Conservation (phyloP, 2,797 vertebrate species). For the Sebastolobus altivelis region DNA sequence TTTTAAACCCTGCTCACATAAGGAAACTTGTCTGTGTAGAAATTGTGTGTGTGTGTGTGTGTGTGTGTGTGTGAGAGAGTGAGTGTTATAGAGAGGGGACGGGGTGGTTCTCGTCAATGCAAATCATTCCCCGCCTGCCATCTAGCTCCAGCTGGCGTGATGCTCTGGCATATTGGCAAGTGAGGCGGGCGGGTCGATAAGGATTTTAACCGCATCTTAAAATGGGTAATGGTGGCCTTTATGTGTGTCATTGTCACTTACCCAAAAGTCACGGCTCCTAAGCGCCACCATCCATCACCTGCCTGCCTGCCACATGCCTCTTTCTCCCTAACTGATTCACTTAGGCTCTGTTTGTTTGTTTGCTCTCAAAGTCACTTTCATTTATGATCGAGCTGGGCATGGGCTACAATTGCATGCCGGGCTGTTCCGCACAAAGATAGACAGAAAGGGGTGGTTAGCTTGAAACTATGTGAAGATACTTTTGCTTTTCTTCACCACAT, state of each 20-base stretch:
- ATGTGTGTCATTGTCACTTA: constrained; percentile 87
- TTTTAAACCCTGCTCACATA: constrained; percentile 34
- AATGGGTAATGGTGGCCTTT: constrained; percentile 85
- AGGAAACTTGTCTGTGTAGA: constrained; percentile 40
- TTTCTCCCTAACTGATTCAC: constrained; percentile 81
- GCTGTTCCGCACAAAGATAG: constrained; percentile 26
- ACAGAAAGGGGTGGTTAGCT: constrained; percentile 30
- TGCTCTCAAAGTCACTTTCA: constrained; percentile 83
- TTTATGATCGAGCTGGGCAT: constrained; percentile 72
- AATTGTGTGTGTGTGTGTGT: constrained; percentile 25
- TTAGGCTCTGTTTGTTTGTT: constrained; percentile 81
- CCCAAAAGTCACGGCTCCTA: constrained; percentile 84
- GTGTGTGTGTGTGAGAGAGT: not conserved
- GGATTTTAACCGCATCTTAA: constrained; percentile 85
- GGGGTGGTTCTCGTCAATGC: constrained; percentile 69
- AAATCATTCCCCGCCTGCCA: constrained; percentile 74
- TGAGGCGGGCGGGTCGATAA: constrained; percentile 80
- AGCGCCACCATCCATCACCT: constrained; percentile 85
- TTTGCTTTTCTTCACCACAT: constrained; percentile 14
- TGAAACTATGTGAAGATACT: constrained; percentile 20
- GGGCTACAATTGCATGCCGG: constrained; percentile 36
- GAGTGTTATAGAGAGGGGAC: constrained; percentile 35
- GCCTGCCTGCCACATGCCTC: constrained; percentile 77
- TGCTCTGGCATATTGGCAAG: constrained; percentile 80
- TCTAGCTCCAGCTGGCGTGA: constrained; percentile 73